Conservation (phyloP, 1,140 invertebrate genomes). For the Neotoxoptera formosana region DNA sequence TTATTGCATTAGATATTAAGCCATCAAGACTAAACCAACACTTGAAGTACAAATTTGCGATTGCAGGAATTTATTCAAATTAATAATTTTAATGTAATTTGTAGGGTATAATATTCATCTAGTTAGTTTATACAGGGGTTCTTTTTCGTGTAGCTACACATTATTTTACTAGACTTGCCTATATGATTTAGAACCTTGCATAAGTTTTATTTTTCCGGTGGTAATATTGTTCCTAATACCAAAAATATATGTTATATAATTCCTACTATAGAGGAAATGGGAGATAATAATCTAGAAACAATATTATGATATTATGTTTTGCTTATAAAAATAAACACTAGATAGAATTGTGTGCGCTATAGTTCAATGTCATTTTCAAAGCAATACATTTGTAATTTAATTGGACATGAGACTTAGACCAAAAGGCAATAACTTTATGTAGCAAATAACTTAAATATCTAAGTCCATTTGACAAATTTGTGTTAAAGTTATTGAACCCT, state of each 20-base stretch:
- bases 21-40: conserved; percentile 53
- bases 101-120: conserved; percentile 37
- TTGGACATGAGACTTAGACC: conserved; percentile 54
- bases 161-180: conserved; percentile 44
- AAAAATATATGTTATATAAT: conserved; percentile 17
- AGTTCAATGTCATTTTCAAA: conserved; percentile 37
- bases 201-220: conserved; percentile 40
- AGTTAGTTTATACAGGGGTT: conserved; percentile 24
- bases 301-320: conserved; percentile 36
- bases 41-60: conserved; percentile 54
- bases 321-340: conserved; percentile 43
- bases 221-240: conserved; percentile 55
- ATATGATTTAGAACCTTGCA: conserved; percentile 3
- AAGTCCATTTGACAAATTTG: conserved; percentile 21
- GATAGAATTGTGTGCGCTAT: conserved; percentile 1
- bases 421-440: conserved; percentile 51
- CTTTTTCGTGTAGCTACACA: conserved; percentile 33
- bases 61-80: conserved; percentile 55
- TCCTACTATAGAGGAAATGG: conserved; percentile 38
- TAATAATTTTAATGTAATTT: conserved; percentile 45
- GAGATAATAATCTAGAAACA: conserved; percentile 38
- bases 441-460: conserved; percentile 11
- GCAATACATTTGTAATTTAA: conserved; percentile 42
- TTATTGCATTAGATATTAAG: conserved; percentile 54
- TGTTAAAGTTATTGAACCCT: conserved; percentile 11